Evolutionary conservation across 2,888 invertebrate species (phyloP), one percentile per base, ranked within the genome.

Genomic region (Calliscelio sp.): DNA sequence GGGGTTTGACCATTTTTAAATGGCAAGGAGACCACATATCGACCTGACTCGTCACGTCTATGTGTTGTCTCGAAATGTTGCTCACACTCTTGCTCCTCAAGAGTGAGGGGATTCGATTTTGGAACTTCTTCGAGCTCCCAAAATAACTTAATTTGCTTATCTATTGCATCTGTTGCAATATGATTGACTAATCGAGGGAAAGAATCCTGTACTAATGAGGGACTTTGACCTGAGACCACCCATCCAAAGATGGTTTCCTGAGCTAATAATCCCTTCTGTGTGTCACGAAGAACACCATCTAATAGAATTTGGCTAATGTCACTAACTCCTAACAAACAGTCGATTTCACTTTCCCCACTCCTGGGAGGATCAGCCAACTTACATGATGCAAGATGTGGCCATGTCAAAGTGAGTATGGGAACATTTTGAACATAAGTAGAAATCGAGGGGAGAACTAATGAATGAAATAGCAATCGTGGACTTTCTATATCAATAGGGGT

Each of bases 171-270:
- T 3, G n/a, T n/a, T 3, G 41, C 14, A 10, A 41, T n/a, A 3
- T 41, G 41, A 41, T 41, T 41, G 2, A 41, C 41, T n/a, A 41
- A n/a, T 41, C 41, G 41, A 41, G 41, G 41, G 6, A 41, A 41
- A 3, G 41, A 28, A 4, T 28, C 28, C 8, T 28, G 28, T 28
- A 8, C 4, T 6, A 28, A 8, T 6, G 28, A 4, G 8, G 28
- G 28, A 28, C 8, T 28, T 49, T 49, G 49, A 8, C 22, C 49
- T 11, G 22, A 49, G 10, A 49, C 22, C 1, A 55, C 55, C 55
- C 55, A 55, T 16, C 55, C 55, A 10, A 55, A 32, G 18, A 55
- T 32, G 2, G 28, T 55, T 32, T 55, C 32, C 18, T 55, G 55
- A 8, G 55, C 55, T 6, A 55, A 6, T 16, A 32, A 22, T 2